Base-by-base conservation (phyloP, 1,140 invertebrate genomes). In the Papilio machaon region DNA sequence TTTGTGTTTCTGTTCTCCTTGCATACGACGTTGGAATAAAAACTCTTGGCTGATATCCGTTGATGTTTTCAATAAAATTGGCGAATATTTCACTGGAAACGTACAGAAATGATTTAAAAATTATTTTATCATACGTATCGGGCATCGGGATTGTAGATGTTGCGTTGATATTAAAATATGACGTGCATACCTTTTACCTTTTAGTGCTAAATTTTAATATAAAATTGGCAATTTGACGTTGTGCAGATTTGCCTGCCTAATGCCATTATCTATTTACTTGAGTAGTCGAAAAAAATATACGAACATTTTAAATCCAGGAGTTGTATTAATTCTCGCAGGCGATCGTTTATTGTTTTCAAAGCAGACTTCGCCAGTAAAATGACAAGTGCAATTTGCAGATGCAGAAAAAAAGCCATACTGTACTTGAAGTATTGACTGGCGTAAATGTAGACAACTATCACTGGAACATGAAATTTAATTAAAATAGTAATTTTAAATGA, bases 341-440 rank as follows among this genome's bases (percentile, higher is more conserved):
- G 64, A 70, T 70, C 30, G 64, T 70, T 70, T 35, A 70, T 35
- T 35, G 64, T 70, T 70, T 70, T 35, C 0, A 70, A 15, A 35
- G 23, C 23, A 35, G 64, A 70, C 38, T 70, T 70, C 13, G 64
- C 23, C 30, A 13, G 6, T 30, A 70, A 35, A 15, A 70, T 70
- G 11, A 70, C 30, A 35, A 70, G 23, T 15, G 64, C 13, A 2
- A 70, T 70, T 35, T 70, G 64, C 13, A 70, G 11, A 6, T 70
- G 64, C 64, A 70, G 64, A 15, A 35, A 70, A 11, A 70, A 70
- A 70, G 64, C 11, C 64, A 38, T 70, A 17, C 23, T 35, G 1
- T 70, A 35, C 11, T 70, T 70, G 2, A 35, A 17, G 30, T 70
- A 70, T 17, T 70, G 64, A 70, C 64, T 15, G 23, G 30, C 64